These are phyloP conservation scores for Trichonephila clavipes DNA, from an alignment of 1,140 invertebrate species.

Conservation along the genomic window DNA sequence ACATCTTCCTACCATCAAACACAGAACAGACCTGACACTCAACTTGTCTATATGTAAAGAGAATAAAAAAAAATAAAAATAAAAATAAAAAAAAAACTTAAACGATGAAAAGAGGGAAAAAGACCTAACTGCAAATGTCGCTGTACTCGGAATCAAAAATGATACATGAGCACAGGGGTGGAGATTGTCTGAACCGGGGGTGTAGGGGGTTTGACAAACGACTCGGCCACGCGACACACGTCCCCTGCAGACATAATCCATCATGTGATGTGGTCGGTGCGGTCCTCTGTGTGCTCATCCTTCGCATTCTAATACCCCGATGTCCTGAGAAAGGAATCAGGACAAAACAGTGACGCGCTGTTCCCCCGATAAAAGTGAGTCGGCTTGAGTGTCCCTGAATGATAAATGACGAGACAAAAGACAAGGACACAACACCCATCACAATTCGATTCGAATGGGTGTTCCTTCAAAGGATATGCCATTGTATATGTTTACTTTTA, in stretches of 20 bases:
- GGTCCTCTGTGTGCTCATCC: constrained; percentile 34
- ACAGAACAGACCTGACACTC: not conserved
- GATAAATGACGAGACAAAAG: constrained; percentile 32
- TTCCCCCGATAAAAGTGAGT: not conserved
- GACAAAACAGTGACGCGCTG: constrained; percentile 4
- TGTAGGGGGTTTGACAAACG: constrained; percentile 55
- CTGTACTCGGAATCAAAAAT: constrained; percentile 38
- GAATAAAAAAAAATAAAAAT: not conserved
- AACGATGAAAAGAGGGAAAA: not conserved
- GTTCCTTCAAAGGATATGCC: not conserved
- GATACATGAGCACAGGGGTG: constrained; percentile 40
- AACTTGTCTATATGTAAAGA: not conserved
- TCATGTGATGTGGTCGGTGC: constrained; percentile 29
- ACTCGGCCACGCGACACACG: constrained; percentile 48
- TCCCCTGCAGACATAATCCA: constrained; percentile 65
- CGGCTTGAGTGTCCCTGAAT: not conserved
- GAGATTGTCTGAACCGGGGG: constrained; percentile 52
- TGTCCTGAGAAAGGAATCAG: constrained; percentile 48
- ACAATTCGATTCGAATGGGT: too few relatives aligned
- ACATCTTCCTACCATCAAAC: not conserved
- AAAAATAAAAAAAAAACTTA: not conserved
- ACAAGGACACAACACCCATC: not conserved
- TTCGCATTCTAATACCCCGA: constrained; percentile 5
- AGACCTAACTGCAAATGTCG: constrained; percentile 11
- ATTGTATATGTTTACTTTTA: not conserved